Conservation (phyloP, 2,888 invertebrate species). For the Galerucella calmariensis region DNA sequence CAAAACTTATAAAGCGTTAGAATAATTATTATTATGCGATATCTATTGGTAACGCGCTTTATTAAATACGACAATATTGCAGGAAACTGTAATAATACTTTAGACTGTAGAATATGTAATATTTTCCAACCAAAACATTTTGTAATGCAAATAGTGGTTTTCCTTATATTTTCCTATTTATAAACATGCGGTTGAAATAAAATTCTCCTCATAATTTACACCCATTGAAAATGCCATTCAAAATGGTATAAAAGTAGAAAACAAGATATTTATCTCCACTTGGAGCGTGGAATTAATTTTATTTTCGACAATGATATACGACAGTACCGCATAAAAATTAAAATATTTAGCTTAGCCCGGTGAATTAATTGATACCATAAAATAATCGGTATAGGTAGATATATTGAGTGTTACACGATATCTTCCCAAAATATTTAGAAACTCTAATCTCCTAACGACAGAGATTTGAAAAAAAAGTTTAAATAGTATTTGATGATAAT, state of each 20-base stretch:
- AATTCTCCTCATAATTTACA: neutral
- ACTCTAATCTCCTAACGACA: too few relatives aligned
- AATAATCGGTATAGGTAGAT: neutral
- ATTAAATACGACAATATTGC: too few relatives aligned
- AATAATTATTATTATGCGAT: too few relatives aligned
- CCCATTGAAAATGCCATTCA: neutral
- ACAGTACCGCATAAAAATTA: neutral
- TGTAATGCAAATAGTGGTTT: conserved; percentile 4
- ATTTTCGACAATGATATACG: neutral
- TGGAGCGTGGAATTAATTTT: conserved; percentile 5
- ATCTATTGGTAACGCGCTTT: too few relatives aligned
- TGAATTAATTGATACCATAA: neutral
- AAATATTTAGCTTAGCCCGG: neutral
- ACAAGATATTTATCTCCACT: conserved; percentile 16
- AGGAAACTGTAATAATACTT: too few relatives aligned
- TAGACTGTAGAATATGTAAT: neutral
- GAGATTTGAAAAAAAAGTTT: too few relatives aligned
- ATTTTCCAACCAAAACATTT: neutral
- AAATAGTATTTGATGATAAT: too few relatives aligned
- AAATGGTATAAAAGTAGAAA: conserved; percentile 10
- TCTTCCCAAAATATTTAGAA: too few relatives aligned
- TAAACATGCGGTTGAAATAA: conserved; percentile 4
- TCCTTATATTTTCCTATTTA: conserved; percentile 2
- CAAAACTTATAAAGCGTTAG: too few relatives aligned
- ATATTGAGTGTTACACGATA: neutral